These are phyloP conservation scores for Rotaria magnacalcarata DNA, from an alignment of 2,888 invertebrate species.

Conservation along the genomic window DNA sequence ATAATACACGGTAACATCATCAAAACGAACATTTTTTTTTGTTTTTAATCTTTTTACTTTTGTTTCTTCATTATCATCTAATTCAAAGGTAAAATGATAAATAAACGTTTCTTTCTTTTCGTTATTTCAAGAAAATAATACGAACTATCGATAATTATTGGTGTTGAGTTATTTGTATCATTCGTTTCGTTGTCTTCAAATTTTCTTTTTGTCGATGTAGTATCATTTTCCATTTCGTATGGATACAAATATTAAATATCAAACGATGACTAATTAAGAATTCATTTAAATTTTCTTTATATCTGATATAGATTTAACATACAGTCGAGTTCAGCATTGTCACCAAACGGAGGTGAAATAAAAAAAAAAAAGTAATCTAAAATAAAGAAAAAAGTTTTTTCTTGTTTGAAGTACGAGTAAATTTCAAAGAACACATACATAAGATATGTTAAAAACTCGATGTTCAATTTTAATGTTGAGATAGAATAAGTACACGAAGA, in stretches of 20 bases:
- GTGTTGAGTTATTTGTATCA: background rate
- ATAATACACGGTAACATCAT: slow-evolving; percentile 39
- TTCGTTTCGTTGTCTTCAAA: background rate
- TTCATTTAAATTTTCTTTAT: background rate
- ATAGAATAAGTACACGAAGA: background rate
- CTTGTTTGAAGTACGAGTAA: background rate
- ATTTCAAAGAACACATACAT: background rate
- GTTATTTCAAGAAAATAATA: background rate
- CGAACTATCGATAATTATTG: background rate
- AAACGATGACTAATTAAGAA: background rate
- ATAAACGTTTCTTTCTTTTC: too few relatives aligned
- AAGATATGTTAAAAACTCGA: background rate
- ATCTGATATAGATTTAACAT: background rate
- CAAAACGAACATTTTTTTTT: slow-evolving; percentile 39
- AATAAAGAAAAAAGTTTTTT: background rate
- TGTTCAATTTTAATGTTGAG: background rate
- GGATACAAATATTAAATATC: background rate
- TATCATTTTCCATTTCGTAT: background rate
- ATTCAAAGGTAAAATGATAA: background rate
- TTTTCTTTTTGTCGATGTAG: background rate
- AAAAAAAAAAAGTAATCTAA: background rate
- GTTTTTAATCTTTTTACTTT: background rate
- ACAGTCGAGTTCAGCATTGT: background rate
- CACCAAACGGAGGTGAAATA: slow-evolving; percentile 1
- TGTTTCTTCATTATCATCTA: background rate